Evolutionary conservation across 2,888 invertebrate genomes (phyloP).

Genomic region (Entomobrya proxima): DNA sequence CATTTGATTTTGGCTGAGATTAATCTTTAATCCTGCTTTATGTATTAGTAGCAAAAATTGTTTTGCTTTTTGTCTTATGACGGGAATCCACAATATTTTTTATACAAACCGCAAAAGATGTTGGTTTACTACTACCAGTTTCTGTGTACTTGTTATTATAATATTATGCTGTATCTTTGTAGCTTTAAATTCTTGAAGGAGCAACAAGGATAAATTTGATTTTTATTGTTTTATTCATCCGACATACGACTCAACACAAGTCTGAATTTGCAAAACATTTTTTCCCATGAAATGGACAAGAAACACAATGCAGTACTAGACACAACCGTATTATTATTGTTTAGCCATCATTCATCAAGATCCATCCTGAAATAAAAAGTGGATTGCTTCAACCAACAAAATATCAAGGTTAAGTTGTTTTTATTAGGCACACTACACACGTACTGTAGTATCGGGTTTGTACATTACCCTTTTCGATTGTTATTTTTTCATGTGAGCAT

Average conservation of each 20-base stretch:
- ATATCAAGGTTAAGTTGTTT: constrained; percentile 36
- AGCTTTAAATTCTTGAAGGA: no score
- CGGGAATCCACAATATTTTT: no score
- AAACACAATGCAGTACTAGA: not conserved
- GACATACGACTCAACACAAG: not conserved
- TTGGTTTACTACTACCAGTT: not conserved
- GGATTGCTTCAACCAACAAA: not conserved
- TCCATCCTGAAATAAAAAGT: not conserved
- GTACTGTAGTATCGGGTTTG: not conserved
- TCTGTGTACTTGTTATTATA: not conserved
- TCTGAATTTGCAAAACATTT: not conserved
- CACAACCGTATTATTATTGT: constrained; percentile 5
- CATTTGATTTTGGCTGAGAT: not conserved
- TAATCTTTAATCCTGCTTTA: not conserved
- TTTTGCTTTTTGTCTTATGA: no score
- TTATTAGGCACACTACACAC: not conserved
- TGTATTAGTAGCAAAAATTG: constrained; percentile 5
- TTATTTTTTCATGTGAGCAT: no score
- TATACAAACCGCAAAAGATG: not conserved
- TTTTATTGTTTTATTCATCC: not conserved
- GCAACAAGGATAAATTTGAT: not conserved
- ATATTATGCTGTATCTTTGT: no score
- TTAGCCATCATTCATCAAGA: not conserved
- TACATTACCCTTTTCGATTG: not conserved
- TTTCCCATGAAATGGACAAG: constrained; percentile 23